These are phyloP conservation scores for Phalacrocorax carbo DNA, from an alignment of 2,113 vertebrate genomes.

Conservation along the genomic window DNA sequence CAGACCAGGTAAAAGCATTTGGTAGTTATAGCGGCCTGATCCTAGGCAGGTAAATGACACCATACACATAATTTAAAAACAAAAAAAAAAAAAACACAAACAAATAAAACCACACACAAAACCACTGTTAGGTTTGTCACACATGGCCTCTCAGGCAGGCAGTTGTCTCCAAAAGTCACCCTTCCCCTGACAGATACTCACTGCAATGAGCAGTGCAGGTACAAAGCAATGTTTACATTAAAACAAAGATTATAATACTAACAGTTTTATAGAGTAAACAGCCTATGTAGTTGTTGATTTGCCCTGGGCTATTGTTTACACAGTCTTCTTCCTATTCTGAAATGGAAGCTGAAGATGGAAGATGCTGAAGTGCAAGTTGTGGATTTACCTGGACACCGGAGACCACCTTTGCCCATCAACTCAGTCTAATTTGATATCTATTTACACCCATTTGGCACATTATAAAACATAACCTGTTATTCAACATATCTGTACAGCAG, in stretches of 20 bases:
- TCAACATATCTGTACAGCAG: not conserved
- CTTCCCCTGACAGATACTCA: not conserved
- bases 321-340: not conserved
- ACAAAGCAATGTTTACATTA: not conserved
- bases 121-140: too few relatives aligned
- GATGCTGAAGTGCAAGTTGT: not conserved
- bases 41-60: not conserved
- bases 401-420: not conserved
- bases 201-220: not conserved
- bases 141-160: not conserved
- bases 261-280: not conserved
- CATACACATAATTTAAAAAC: rapidly evolving
- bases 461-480: not conserved
- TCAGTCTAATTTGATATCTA: not conserved
- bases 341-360: not conserved
- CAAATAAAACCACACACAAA: not conserved
- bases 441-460: not conserved
- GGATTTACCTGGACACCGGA: not conserved
- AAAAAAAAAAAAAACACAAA: too few relatives aligned
- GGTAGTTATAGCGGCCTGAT: not conserved
- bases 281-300: not conserved
- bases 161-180: not conserved
- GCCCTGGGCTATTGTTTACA: not conserved
- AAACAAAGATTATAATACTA: not conserved
- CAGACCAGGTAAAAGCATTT: not conserved